A percentile compares a stretch with the other conserved stretches of the same genome.
phyloP scores from a whole-genome alignment of 2,888 invertebrate species.

The Drosophila maculinotata region DNA sequence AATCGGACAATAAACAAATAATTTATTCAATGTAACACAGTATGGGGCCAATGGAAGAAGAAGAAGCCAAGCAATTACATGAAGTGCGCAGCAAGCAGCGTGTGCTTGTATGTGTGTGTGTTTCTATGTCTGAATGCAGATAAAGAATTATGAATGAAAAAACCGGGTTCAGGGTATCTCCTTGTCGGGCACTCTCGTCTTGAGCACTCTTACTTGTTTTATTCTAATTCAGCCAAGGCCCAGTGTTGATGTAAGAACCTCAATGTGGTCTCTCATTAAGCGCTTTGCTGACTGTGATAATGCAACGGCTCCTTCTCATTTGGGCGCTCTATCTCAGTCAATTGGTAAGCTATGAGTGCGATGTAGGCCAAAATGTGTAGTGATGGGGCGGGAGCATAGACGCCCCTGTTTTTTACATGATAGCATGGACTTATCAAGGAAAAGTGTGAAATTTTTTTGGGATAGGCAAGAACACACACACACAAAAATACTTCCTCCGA shows the following conservation, averaged over 20 bases:
- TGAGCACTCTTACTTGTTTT: neutral
- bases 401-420: slow-evolving; percentile 54
- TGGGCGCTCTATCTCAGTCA: slow-evolving; percentile 3
- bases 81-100: too few species aligned
- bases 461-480: slow-evolving; percentile 28
- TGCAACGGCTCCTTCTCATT: slow-evolving; percentile 3
- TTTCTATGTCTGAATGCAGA: too few species aligned
- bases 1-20: too few species aligned
- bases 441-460: slow-evolving; percentile 60
- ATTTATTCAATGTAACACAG: too few species aligned
- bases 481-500: slow-evolving; percentile 19
- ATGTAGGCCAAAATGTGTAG: slow-evolving; percentile 51
- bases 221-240: slow-evolving; percentile 35
- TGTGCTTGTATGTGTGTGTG: too few species aligned
- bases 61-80: too few species aligned
- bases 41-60: too few species aligned
- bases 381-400: slow-evolving; percentile 40
- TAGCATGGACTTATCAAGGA: slow-evolving; percentile 42
- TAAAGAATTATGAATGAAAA: too few species aligned
- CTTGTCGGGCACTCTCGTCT: too few species aligned
- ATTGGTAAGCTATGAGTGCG: slow-evolving; percentile 16
- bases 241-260: slow-evolving; percentile 5
- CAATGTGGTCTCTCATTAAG: slow-evolving; percentile 40
- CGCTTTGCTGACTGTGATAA: slow-evolving; percentile 36
- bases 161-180: too few species aligned